Evolutionary conservation across 2,113 vertebrate genomes (phyloP).

Genomic region (Amphiprion ocellaris): DNA sequence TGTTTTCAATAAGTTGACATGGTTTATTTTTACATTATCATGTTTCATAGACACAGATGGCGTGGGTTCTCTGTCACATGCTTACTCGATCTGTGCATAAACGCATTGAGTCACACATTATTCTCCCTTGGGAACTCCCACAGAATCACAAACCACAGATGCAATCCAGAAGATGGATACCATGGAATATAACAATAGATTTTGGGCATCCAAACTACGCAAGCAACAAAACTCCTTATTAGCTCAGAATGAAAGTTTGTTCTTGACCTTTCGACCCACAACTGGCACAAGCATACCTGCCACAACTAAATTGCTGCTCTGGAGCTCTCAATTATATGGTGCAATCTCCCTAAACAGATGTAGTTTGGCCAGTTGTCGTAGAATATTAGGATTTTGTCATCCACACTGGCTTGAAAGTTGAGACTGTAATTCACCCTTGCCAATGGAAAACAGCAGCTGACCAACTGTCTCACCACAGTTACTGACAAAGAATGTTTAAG

Average conservation of each 20-base stretch:
- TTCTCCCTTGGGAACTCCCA: conserved; percentile 49
- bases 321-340: background rate
- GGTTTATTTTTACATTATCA: conserved; percentile 48
- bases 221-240: background rate
- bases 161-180: conserved; percentile 1
- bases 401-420: background rate
- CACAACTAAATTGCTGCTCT: background rate
- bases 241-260: background rate
- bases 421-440: background rate
- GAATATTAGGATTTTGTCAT: background rate
- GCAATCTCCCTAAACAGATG: background rate
- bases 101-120: conserved; percentile 45
- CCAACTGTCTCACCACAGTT: conserved; percentile 14
- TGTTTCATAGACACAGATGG: conserved; percentile 48
- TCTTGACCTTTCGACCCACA: conserved; percentile 5
- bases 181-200: background rate
- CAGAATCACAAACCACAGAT: conserved; percentile 24
- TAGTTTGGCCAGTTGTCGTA: background rate
- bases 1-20: conserved; percentile 51
- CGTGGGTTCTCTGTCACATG: conserved; percentile 37
- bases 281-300: background rate
- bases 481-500: conserved; percentile 1
- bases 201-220: background rate
- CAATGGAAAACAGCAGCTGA: conserved; percentile 6
- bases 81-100: conserved; percentile 29